Evolutionary conservation across 2,797 vertebrate species (phyloP).

Genomic region (Phoeniculus purpureus): DNA sequence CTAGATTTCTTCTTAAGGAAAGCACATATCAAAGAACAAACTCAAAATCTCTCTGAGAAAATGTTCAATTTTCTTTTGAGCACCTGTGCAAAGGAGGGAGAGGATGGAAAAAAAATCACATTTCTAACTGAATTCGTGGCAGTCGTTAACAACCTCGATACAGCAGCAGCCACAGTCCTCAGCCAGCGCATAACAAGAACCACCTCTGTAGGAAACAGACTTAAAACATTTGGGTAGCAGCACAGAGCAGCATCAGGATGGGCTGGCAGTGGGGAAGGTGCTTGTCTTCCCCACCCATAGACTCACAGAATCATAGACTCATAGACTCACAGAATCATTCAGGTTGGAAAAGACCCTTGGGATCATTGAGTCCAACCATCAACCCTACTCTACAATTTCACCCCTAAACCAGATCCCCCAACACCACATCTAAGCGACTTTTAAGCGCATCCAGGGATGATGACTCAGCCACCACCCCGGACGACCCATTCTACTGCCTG

Average conservation of each 20-base stretch:
- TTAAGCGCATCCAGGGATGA: no score
- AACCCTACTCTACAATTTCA: no score
- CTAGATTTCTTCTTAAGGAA: neutral
- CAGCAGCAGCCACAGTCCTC: neutral
- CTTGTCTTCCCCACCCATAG: no score
- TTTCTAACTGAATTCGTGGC: neutral
- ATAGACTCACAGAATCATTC: no score
- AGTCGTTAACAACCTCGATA: neutral
- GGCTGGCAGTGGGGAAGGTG: neutral
- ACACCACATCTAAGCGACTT: no score
- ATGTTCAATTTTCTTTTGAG: rapidly evolving
- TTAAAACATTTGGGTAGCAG: neutral
- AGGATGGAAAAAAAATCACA: rapidly evolving
- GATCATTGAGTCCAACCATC: no score
- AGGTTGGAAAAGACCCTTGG: no score
- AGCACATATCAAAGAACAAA: neutral
- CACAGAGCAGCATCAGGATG: neutral
- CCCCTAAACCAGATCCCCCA: no score
- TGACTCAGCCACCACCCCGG: no score
- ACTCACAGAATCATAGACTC: no score
- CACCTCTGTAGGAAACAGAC: neutral
- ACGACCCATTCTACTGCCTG: no score
- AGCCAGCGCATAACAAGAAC: neutral
- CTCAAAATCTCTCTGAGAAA: neutral
- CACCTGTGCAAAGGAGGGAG: rapidly evolving